A percentile compares a stretch with the other conserved stretches of the same genome.
phyloP scores from a whole-genome alignment of 30 jellyfish, hydroid and myxozoan species.

The Hydractinia symbiolongicarpus region DNA sequence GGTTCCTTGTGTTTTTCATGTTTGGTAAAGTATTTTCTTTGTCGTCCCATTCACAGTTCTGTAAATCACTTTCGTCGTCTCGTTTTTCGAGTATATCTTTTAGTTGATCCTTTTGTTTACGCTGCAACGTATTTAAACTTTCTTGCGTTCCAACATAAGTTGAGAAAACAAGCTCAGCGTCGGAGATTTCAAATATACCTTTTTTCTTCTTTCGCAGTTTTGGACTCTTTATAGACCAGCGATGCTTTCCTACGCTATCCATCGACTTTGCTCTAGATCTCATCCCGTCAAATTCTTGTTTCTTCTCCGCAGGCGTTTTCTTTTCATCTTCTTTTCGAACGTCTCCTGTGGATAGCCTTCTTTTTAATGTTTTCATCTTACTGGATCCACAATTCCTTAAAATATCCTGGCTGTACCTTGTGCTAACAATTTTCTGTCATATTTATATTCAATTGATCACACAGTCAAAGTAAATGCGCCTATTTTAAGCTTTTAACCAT shows the following conservation, averaged over 20 bases:
- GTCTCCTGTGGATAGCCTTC: not conserved
- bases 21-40: not conserved
- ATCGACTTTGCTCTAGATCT: not conserved
- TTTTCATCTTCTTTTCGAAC: not conserved
- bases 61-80: too few relatives aligned
- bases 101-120: not conserved
- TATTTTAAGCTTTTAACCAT: too few relatives aligned
- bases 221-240: not conserved
- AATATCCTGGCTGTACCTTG: too few relatives aligned
- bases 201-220: not conserved
- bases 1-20: not conserved
- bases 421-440: too few relatives aligned
- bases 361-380: not conserved
- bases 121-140: not conserved
- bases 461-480: too few relatives aligned
- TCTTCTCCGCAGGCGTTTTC: not conserved
- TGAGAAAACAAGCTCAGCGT: conserved; percentile 9
- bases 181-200: not conserved
- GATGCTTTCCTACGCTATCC: not conserved
- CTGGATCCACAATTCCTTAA: not conserved
- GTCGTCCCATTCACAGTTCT: too few relatives aligned
- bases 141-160: not conserved
- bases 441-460: too few relatives aligned
- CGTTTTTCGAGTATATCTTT: not conserved
- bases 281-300: not conserved